Conservation (phyloP, 2,888 invertebrate genomes). For the Cyclophora punctaria region DNA sequence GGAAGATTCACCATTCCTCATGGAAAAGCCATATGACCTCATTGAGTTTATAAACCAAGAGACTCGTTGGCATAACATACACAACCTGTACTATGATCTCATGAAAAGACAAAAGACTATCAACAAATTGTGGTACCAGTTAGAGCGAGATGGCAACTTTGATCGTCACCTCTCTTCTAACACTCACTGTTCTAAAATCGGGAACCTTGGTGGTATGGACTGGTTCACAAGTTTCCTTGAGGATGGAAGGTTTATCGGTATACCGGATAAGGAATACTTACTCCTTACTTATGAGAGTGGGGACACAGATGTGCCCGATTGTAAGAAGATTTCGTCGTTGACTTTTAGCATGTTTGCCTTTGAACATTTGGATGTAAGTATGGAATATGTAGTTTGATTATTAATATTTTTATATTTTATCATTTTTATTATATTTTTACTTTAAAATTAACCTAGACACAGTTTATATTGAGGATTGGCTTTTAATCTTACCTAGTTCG, state of each 20-base stretch:
- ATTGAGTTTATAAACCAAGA: conserved; percentile 86
- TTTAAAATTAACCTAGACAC: too few relatives aligned
- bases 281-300: conserved; percentile 31
- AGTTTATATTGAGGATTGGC: too few relatives aligned
- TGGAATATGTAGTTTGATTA: too few relatives aligned
- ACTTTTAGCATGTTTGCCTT: conserved; percentile 62
- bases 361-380: conserved; percentile 57
- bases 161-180: conserved; percentile 76
- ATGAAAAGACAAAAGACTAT: conserved; percentile 77
- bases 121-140: conserved; percentile 73
- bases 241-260: conserved; percentile 67
- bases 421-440: too few relatives aligned
- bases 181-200: conserved; percentile 79
- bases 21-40: conserved; percentile 83
- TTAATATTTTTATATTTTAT: too few relatives aligned
- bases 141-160: conserved; percentile 77
- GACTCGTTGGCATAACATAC: conserved; percentile 76
- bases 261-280: conserved; percentile 43
- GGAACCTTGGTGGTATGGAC: conserved; percentile 79
- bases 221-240: conserved; percentile 78
- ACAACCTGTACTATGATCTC: conserved; percentile 78
- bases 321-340: conserved; percentile 73
- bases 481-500: too few relatives aligned
- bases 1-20: conserved; percentile 82
- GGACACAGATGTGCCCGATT: conserved; percentile 74